phyloP scores from a whole-genome alignment of 1,140 invertebrate species.

The Rhagoletis pomonella region DNA sequence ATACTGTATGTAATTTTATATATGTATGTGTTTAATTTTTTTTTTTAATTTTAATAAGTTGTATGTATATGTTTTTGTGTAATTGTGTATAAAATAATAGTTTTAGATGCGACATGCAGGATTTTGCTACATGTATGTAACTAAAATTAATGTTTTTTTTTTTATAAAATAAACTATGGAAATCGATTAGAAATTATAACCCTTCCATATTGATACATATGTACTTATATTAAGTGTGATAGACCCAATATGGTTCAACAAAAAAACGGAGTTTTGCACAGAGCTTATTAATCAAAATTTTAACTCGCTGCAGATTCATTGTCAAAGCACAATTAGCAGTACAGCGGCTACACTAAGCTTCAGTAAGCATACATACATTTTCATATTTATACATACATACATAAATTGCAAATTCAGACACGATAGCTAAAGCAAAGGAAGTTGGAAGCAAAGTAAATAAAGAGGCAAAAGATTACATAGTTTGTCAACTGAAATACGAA shows the following conservation, averaged over 20 bases:
- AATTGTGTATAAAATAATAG: background rate
- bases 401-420: background rate
- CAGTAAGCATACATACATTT: too few relatives aligned
- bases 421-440: background rate
- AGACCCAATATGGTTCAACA: background rate
- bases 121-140: background rate
- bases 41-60: background rate
- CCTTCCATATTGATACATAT: too few relatives aligned
- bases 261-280: background rate
- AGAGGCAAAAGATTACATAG: background rate
- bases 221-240: background rate
- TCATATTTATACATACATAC: conserved; percentile 2
- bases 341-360: too few relatives aligned
- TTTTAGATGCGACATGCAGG: conserved; percentile 7
- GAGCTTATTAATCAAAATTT: background rate
- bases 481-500: background rate
- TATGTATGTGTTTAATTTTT: background rate
- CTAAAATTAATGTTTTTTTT: too few relatives aligned
- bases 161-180: too few relatives aligned
- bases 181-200: too few relatives aligned
- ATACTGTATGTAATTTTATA: background rate
- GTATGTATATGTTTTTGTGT: conserved; percentile 17
- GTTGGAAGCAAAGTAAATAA: background rate
- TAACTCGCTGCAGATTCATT: background rate
- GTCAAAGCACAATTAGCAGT: background rate